phyloP scores from a whole-genome alignment of 2,113 vertebrate species.

The Sterna hirundo region DNA sequence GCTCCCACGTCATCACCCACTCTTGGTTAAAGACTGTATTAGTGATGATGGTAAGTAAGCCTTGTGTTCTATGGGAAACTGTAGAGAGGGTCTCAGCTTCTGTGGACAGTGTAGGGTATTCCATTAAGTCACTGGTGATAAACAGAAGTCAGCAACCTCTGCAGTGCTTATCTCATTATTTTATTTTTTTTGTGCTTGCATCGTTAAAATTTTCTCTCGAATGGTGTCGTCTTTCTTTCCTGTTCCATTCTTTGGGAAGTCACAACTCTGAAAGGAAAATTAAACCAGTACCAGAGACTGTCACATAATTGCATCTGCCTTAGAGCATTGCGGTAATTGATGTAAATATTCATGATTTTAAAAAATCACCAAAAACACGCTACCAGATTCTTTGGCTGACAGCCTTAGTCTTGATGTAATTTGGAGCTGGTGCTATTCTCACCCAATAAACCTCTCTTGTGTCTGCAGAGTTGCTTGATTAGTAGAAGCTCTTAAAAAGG shows the following conservation, averaged over 20 bases:
- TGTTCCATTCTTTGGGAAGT: background rate
- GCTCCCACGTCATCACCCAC: conserved; percentile 90
- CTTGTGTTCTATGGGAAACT: background rate
- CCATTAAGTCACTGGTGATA: background rate
- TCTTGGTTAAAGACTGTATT: conserved; percentile 85
- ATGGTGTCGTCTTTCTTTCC: background rate
- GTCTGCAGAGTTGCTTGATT: background rate
- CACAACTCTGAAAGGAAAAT: background rate
- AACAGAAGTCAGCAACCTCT: background rate
- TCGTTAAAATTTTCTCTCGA: background rate
- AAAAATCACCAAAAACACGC: background rate
- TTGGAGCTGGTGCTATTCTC: background rate
- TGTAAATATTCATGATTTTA: background rate
- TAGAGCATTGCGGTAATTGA: background rate
- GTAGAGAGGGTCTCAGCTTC: background rate
- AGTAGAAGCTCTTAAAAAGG: background rate
- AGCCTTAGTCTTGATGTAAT: background rate
- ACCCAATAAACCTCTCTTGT: background rate
- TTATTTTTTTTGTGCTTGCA: background rate
- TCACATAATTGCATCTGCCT: background rate
- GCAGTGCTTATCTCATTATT: background rate
- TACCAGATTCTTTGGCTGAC: background rate
- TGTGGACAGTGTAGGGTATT: background rate
- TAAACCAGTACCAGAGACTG: background rate
- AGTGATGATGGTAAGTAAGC: conserved; percentile 90